A percentile compares a stretch with the other conserved stretches of the same genome.
These are phyloP conservation scores for Pheosia gnoma DNA, from an alignment of 2,888 invertebrate genomes.

Conservation along the genomic window DNA sequence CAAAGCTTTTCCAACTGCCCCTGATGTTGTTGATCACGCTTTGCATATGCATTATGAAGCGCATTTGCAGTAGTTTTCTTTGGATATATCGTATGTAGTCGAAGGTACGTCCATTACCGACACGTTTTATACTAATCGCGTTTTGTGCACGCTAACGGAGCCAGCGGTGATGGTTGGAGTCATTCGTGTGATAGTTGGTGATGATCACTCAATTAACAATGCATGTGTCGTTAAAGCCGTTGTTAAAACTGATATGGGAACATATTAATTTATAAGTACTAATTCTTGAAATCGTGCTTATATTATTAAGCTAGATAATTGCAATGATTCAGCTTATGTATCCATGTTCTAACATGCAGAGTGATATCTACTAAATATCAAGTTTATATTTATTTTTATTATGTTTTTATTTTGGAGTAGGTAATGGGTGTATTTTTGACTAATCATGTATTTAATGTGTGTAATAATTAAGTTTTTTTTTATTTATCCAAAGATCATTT, in stretches of 20 bases:
- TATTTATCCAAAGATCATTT: conserved; percentile 21
- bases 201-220: conserved; percentile 30
- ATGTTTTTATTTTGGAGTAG: conserved; percentile 47
- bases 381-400: conserved; percentile 24
- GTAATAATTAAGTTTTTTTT: too few relatives aligned
- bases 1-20: conserved; percentile 84
- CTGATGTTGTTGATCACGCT: conserved; percentile 85
- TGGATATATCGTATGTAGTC: conserved; percentile 85
- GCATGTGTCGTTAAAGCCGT: conserved; percentile 25
- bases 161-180: conserved; percentile 67
- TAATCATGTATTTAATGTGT: conserved; percentile 44
- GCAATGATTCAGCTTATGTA: conserved; percentile 4
- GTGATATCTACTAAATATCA: conserved; percentile 18
- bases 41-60: conserved; percentile 85
- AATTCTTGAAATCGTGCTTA: background rate
- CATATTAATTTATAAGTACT: conserved; percentile 4
- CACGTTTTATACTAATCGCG: conserved; percentile 70
- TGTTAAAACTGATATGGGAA: conserved; percentile 10
- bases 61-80: conserved; percentile 85
- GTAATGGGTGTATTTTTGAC: conserved; percentile 79
- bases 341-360: conserved; percentile 32
- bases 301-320: background rate
- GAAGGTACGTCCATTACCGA: conserved; percentile 84
- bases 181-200: conserved; percentile 31
- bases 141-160: conserved; percentile 64